These are phyloP conservation scores for Caenorhabditis imperialis DNA, from an alignment of 2,888 invertebrate species.

Conservation along the genomic window DNA sequence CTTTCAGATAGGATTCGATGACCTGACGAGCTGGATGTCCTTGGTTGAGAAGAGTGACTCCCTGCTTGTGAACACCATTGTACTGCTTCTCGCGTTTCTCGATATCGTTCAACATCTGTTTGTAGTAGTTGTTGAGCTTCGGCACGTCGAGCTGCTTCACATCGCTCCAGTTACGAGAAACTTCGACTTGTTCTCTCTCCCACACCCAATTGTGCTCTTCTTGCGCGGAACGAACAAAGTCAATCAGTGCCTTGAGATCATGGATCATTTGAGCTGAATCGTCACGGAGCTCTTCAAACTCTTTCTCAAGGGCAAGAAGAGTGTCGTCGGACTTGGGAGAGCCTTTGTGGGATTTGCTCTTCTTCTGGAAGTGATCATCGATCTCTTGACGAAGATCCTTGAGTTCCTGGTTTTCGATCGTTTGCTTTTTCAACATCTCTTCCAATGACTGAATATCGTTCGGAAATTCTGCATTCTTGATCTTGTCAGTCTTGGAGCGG, in stretches of 20 bases:
- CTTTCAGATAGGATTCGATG: constrained; percentile 89
- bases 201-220: constrained; percentile 94
- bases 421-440: constrained; percentile 90
- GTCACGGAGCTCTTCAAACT: constrained; percentile 88
- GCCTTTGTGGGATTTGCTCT: too few species aligned
- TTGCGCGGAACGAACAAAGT: constrained; percentile 87
- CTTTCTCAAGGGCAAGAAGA: too few species aligned
- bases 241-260: constrained; percentile 88
- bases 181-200: constrained; percentile 94
- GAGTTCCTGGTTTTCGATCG: constrained; percentile 91
- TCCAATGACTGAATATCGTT: constrained; percentile 92
- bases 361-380: constrained; percentile 89
- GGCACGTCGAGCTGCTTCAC: constrained; percentile 92
- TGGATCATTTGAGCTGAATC: constrained; percentile 89
- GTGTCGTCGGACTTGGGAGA: too few species aligned
- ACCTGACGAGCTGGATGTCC: constrained; percentile 96
- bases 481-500: too few species aligned
- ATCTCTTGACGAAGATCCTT: constrained; percentile 94
- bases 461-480: too few species aligned
- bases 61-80: constrained; percentile 94
- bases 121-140: constrained; percentile 82
- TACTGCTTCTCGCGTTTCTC: constrained; percentile 96
- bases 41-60: constrained; percentile 92
- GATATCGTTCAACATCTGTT: constrained; percentile 89
- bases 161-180: constrained; percentile 93